A percentile compares a stretch with the other conserved stretches of the same genome.
phyloP scores from a whole-genome alignment of 2,888 invertebrate species.

The Anorthoa munda region DNA sequence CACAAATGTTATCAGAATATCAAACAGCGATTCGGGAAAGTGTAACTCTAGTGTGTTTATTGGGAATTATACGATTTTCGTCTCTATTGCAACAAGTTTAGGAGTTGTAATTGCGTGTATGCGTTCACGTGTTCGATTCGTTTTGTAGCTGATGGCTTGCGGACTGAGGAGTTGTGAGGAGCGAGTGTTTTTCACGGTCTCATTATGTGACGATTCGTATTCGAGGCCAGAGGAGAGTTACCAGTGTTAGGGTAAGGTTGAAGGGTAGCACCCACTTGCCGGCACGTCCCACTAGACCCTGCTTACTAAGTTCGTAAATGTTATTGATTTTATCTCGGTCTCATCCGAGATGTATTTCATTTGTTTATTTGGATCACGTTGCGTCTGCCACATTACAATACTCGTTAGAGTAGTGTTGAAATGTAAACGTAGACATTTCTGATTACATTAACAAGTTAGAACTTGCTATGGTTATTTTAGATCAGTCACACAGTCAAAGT shows the following conservation, averaged over 20 bases:
- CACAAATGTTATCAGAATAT: slow-evolving; percentile 87
- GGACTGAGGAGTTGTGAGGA: slow-evolving; percentile 80
- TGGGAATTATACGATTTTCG: slow-evolving; percentile 60
- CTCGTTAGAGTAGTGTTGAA: slow-evolving; percentile 39
- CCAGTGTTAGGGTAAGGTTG: slow-evolving; percentile 77
- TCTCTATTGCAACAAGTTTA: slow-evolving; percentile 69
- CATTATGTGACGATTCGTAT: slow-evolving; percentile 88
- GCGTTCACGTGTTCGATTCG: slow-evolving; percentile 67
- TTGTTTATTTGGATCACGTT: slow-evolving; percentile 64
- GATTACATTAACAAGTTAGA: slow-evolving; percentile 23
- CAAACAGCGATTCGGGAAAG: slow-evolving; percentile 80
- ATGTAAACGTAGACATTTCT: slow-evolving; percentile 14
- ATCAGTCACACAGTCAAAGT: neutral
- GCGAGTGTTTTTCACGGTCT: slow-evolving; percentile 89
- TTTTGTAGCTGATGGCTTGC: slow-evolving; percentile 71
- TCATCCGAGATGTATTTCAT: slow-evolving; percentile 64
- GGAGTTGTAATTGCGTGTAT: slow-evolving; percentile 71
- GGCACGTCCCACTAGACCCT: slow-evolving; percentile 75
- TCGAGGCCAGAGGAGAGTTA: slow-evolving; percentile 79
- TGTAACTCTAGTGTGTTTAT: slow-evolving; percentile 56
- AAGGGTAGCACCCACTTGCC: slow-evolving; percentile 72
- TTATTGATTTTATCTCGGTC: slow-evolving; percentile 75
- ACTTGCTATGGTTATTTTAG: neutral
- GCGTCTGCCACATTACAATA: slow-evolving; percentile 44
- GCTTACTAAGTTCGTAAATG: slow-evolving; percentile 75